phyloP scores from a whole-genome alignment of 2,888 invertebrate genomes.

The Blera fallax region DNA sequence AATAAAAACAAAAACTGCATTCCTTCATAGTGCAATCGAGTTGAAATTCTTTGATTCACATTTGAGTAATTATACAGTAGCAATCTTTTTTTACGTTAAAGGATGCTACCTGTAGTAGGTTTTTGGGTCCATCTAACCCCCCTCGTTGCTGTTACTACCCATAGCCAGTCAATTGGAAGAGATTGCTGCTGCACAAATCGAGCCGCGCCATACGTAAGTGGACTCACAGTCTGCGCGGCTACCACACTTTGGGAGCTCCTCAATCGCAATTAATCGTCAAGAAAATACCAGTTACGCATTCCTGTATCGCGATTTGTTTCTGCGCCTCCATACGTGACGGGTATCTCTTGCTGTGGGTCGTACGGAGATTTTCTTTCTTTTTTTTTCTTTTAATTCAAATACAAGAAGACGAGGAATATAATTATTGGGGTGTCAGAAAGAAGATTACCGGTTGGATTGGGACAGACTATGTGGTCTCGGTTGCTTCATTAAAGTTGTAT shows the following conservation, averaged over 20 bases:
- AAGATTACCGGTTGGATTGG: slow-evolving; percentile 60
- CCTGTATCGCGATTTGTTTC: slow-evolving; percentile 56
- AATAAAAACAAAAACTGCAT: not conserved
- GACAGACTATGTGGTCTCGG: slow-evolving; percentile 25
- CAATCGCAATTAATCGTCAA: slow-evolving; percentile 67
- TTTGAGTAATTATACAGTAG: slow-evolving; percentile 70
- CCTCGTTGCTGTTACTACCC: slow-evolving; percentile 6
- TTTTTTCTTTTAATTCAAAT: slow-evolving; percentile 35
- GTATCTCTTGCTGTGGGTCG: not conserved
- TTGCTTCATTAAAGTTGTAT: slow-evolving; percentile 55
- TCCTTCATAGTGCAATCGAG: slow-evolving; percentile 8
- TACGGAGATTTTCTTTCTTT: not conserved
- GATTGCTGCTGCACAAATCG: slow-evolving; percentile 11
- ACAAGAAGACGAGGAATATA: slow-evolving; percentile 44
- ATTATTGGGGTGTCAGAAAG: slow-evolving; percentile 67
- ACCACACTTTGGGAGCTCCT: slow-evolving; percentile 55
- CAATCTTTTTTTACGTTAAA: slow-evolving; percentile 29
- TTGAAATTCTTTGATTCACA: slow-evolving; percentile 31
- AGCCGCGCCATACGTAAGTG: slow-evolving; percentile 23
- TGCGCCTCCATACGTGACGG: slow-evolving; percentile 23
- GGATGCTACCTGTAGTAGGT: slow-evolving; percentile 59
- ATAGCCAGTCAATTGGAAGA: not conserved
- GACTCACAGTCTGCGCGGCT: slow-evolving; percentile 22
- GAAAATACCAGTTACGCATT: slow-evolving; percentile 71
- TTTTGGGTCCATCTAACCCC: slow-evolving; percentile 19